Percentiles rank a stretch among this genome's conserved stretches.
Conservation (phyloP, 2,888 invertebrate species). For the Mesorhabditis sp. region DNA sequence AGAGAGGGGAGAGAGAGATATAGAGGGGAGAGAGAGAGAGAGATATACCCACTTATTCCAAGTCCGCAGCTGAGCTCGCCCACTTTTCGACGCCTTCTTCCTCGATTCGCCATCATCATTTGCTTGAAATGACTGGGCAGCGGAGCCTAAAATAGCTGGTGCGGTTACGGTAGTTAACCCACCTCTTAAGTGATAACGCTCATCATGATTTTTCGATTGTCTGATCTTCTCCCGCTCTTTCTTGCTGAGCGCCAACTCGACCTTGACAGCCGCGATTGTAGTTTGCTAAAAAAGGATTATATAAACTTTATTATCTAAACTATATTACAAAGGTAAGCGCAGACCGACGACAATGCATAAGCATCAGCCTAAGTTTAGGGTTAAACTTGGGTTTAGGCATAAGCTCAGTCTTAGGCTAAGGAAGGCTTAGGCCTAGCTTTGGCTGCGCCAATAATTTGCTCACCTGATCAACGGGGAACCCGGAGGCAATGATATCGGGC, state of each 20-base stretch:
- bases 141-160: background rate
- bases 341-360: too few species aligned
- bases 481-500: background rate
- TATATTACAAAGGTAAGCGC: too few species aligned
- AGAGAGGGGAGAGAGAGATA: background rate
- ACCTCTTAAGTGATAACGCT: background rate
- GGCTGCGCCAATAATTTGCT: background rate
- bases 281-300: background rate
- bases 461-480: background rate
- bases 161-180: too few species aligned
- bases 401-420: background rate
- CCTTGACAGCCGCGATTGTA: background rate
- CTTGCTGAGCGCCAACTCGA: constrained; percentile 1
- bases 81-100: background rate
- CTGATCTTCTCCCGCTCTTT: constrained; percentile 1
- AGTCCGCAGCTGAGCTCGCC: background rate
- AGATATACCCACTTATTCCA: background rate
- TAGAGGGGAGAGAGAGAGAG: too few species aligned
- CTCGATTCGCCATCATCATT: background rate
- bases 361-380: too few species aligned
- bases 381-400: background rate
- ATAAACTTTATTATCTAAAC: too few species aligned
- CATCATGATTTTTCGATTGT: background rate
- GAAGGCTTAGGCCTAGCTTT: background rate
- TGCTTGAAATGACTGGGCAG: background rate